A percentile compares a stretch with the other conserved stretches of the same genome.
phyloP scores from a whole-genome alignment of 2,113 vertebrate genomes.

The Cyprinodon brontotheroides region DNA sequence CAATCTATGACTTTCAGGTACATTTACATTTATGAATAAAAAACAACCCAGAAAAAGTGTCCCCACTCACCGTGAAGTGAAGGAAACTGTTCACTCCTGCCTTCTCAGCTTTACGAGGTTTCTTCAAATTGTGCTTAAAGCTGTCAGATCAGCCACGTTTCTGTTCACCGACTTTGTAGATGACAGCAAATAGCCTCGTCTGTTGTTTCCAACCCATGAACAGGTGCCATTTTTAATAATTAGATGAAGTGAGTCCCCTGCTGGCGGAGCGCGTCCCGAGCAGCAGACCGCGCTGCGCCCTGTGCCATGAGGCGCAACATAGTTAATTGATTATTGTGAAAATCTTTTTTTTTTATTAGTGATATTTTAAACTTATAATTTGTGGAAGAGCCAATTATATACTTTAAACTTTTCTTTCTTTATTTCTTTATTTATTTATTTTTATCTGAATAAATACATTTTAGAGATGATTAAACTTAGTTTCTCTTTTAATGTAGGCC shows the following conservation, averaged over 20 bases:
- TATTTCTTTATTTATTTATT: not conserved
- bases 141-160: not conserved
- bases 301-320: not conserved
- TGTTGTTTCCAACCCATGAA: constrained; percentile 35
- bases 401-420: too few species aligned
- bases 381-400: too few species aligned
- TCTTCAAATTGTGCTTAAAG: not conserved
- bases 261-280: constrained; percentile 41
- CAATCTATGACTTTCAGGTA: not conserved
- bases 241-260: constrained; percentile 54
- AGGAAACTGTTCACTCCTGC: not conserved
- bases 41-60: not conserved
- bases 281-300: not conserved
- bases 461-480: not conserved
- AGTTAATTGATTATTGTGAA: too few species aligned
- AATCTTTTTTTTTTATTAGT: too few species aligned
- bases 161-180: not conserved
- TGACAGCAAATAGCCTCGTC: not conserved
- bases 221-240: constrained; percentile 76
- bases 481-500: not conserved
- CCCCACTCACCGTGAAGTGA: constrained; percentile 18
- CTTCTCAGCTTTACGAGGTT: not conserved
- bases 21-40: too few species aligned
- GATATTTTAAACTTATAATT: too few species aligned
- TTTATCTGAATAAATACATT: not conserved